Evolutionary conservation across 2,797 vertebrate genomes (phyloP).

Genomic region (Poecile montanus): DNA sequence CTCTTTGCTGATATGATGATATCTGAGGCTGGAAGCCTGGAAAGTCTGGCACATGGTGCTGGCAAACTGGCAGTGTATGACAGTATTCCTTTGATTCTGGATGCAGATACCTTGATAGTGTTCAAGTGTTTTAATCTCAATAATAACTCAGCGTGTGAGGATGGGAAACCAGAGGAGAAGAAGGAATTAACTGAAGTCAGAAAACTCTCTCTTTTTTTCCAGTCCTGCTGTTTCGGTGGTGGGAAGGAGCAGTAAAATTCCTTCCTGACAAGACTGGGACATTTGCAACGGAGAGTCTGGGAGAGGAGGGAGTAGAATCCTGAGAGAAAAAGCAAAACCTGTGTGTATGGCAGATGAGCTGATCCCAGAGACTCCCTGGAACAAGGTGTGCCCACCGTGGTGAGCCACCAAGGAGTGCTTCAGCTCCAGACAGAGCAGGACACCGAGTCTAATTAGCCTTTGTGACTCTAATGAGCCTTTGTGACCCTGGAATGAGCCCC

Average conservation of each 20-base stretch:
- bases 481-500: not conserved
- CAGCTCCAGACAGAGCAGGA: not conserved
- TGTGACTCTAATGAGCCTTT: not conserved
- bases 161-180: constrained; percentile 2
- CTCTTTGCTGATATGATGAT: constrained; percentile 54
- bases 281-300: accelerated
- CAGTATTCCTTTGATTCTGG: constrained; percentile 24
- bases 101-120: not conserved
- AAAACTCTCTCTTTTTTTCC: not conserved
- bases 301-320: not conserved
- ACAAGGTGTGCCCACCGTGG: not conserved
- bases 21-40: constrained; percentile 55
- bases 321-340: not conserved
- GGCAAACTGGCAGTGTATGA: constrained; percentile 33
- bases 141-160: not conserved
- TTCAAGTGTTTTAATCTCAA: not conserved
- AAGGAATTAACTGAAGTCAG: not conserved
- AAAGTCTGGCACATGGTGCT: constrained; percentile 41
- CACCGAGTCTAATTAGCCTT: not conserved
- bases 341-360: not conserved
- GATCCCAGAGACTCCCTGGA: not conserved
- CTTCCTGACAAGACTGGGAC: not conserved
- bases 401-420: not conserved
- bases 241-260: not conserved
- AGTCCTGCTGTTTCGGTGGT: not conserved